Evolutionary conservation across 1,140 invertebrate genomes (phyloP).

Genomic region (Psix sp.): DNA sequence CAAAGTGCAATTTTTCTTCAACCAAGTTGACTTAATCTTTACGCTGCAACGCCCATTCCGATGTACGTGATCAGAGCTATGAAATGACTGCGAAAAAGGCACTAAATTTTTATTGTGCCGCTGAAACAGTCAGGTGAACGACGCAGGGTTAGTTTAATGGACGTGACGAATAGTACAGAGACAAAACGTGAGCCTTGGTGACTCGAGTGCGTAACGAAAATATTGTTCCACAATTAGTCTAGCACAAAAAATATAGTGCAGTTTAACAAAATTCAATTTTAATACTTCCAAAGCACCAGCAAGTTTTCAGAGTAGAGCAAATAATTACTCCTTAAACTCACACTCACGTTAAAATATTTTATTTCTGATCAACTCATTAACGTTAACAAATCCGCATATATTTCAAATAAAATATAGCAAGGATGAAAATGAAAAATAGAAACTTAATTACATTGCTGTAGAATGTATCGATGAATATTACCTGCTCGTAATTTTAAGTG

Average conservation of each 20-base stretch:
- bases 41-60: constrained; percentile 46
- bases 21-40: constrained; percentile 59
- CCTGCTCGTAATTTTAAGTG: constrained; percentile 38
- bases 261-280: constrained; percentile 2
- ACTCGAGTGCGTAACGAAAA: constrained; percentile 12
- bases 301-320: neutral
- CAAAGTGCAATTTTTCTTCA: constrained; percentile 51
- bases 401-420: too few species aligned
- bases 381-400: too few species aligned
- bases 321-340: too few species aligned
- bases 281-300: neutral
- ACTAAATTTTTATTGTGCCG: constrained; percentile 61
- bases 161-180: constrained; percentile 50
- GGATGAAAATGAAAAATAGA: constrained; percentile 37
- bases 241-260: constrained; percentile 4
- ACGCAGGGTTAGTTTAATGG: constrained; percentile 60
- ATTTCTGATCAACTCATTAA: too few species aligned
- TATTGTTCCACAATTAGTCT: constrained; percentile 36
- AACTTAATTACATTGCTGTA: constrained; percentile 40
- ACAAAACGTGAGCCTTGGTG: constrained; percentile 38
- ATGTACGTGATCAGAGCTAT: constrained; percentile 60
- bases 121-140: constrained; percentile 59
- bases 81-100: constrained; percentile 56
- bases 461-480: constrained; percentile 45
- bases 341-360: too few species aligned